phyloP scores from a whole-genome alignment of 2,888 invertebrate genomes.

The Diploptera punctata region DNA sequence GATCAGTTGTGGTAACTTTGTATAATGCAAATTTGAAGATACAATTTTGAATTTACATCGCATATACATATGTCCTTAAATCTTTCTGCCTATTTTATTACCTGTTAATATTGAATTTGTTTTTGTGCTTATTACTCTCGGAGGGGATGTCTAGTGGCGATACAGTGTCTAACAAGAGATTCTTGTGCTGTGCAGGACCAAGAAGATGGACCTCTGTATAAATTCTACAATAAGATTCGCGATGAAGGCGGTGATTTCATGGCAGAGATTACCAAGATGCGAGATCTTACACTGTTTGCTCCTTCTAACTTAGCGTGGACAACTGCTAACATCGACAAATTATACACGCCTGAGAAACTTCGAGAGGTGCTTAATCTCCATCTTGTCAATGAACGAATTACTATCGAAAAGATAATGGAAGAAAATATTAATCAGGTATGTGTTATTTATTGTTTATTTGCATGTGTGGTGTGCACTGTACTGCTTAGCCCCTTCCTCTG shows the following conservation, averaged over 20 bases:
- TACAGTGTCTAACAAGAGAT: no score
- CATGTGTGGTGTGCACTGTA: not conserved
- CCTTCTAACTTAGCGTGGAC: constrained; percentile 90
- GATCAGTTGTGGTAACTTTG: no score
- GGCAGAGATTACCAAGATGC: constrained; percentile 70
- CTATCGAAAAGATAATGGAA: constrained; percentile 75
- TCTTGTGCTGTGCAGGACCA: constrained; percentile 63
- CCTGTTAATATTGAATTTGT: no score
- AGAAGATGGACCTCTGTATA: constrained; percentile 77
- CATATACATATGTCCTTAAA: no score
- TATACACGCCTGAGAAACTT: constrained; percentile 68
- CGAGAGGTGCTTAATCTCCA: constrained; percentile 83
- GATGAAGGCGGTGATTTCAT: constrained; percentile 79
- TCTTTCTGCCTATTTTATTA: no score
- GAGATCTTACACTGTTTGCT: constrained; percentile 84
- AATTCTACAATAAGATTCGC: constrained; percentile 82
- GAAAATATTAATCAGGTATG: constrained; percentile 74
- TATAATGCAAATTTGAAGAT: no score
- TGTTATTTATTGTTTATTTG: not conserved
- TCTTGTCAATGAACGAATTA: constrained; percentile 76
- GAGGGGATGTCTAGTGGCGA: no score
- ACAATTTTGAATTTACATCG: no score
- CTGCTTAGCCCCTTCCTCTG: not conserved
- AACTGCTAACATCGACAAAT: constrained; percentile 72
- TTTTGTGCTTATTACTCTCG: no score